These are phyloP conservation scores for Sylvietta virens DNA, from an alignment of 2,113 vertebrate species.

Conservation along the genomic window DNA sequence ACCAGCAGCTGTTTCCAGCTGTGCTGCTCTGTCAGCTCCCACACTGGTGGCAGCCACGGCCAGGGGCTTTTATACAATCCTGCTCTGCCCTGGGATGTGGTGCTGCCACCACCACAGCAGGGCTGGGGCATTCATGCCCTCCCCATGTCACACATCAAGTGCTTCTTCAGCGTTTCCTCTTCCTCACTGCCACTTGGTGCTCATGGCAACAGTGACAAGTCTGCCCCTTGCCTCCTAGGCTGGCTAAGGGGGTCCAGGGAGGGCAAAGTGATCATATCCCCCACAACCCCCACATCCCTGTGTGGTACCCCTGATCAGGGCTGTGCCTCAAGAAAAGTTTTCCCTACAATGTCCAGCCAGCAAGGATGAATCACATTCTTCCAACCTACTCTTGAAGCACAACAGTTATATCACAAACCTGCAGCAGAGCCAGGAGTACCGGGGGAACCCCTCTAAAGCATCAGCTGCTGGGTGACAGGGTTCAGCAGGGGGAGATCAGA, in stretches of 20 bases:
- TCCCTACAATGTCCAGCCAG: not conserved
- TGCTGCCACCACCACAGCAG: accelerated
- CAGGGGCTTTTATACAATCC: not conserved
- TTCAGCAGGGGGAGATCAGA: not conserved
- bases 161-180: not conserved
- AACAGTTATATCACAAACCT: not conserved
- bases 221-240: not conserved
- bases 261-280: not conserved
- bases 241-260: not conserved
- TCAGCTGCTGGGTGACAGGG: not conserved
- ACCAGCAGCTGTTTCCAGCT: slow-evolving; percentile 2
- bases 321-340: not conserved
- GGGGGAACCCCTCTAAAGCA: not conserved
- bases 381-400: not conserved
- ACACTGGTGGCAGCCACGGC: accelerated
- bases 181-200: not conserved
- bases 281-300: not conserved
- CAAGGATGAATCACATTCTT: not conserved
- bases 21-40: not conserved
- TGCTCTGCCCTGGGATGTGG: not conserved
- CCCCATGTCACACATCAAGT: accelerated
- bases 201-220: not conserved
- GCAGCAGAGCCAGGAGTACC: too few relatives aligned
- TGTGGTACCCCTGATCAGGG: not conserved
- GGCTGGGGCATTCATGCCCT: accelerated